Evolutionary conservation across 2,797 vertebrate species (phyloP), one percentile per base, ranked within the genome.

Genomic region (Sebastes cheni): DNA sequence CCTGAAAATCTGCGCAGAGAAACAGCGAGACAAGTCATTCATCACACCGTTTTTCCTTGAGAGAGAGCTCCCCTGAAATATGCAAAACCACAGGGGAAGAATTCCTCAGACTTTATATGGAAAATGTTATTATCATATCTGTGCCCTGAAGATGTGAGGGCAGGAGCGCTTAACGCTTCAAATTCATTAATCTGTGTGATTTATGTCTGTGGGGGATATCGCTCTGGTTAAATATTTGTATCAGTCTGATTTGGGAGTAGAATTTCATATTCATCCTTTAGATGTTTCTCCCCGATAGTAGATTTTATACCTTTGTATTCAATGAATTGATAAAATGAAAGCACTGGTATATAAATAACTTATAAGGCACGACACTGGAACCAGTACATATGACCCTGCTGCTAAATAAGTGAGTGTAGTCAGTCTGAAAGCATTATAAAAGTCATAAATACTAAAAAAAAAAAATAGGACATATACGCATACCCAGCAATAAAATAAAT

Each of bases 1-100:
- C 98, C 94, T 99, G 98, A 95, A 99, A 99, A 96, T 99, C 98
- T 99, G 91, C 50, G 84, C n/a, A 79, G 30, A 11, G 58, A 82
- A 72, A 81, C 46, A 52, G 60, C 36, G 71, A 25, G 67, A 60
- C n/a, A 72, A 76, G 67, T 36, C 68, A 54, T 80, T 84, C 42
- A 83, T 74, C 74, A 82, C 18, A 32, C 23, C 5, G 61, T 73
- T 68, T 36, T 9, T 81, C 69, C 67, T 69, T 16, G 23, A 73
- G 77, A 69, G 80, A 74, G 59, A 74, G 36, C 12, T 74, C 67
- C 72, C 55, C 61, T 69, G 66, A 79, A 71, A 83, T 77, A 69
- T 81, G 52, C 67, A 86, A 46, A 88, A 82, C 85, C 76, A 79
- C 76, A 58, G 58, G 61, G 81, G 81, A 82, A 18, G 64, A 80